Evolutionary conservation across 1,140 invertebrate species (phyloP).

Genomic region (Zaprionus tsacasi): DNA sequence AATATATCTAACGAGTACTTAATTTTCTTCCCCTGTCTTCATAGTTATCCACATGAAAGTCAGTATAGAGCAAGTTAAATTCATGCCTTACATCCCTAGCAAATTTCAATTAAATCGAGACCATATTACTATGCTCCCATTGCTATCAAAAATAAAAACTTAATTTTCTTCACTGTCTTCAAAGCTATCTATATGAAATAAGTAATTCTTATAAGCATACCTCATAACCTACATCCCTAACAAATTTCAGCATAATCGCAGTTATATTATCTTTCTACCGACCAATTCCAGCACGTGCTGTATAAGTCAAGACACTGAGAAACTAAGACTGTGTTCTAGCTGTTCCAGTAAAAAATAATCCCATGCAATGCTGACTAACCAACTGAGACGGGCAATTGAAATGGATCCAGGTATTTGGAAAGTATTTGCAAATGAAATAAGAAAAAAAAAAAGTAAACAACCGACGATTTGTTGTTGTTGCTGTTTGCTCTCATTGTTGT

Average conservation of each 20-base stretch:
- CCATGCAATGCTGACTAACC: constrained; percentile 50
- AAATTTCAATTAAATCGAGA: too few species aligned
- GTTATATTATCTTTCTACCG: background rate
- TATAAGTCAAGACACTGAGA: background rate
- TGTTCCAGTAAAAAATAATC: constrained; percentile 23
- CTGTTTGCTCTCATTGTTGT: constrained; percentile 29
- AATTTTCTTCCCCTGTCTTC: too few species aligned
- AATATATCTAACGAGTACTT: too few species aligned
- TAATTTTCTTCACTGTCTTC: background rate
- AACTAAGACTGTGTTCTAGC: constrained; percentile 51
- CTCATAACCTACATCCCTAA: background rate
- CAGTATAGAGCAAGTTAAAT: too few species aligned
- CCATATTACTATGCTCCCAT: too few species aligned
- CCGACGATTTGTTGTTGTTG: constrained; percentile 30
- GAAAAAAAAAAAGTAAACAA: constrained; percentile 10
- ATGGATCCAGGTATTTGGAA: constrained; percentile 65
- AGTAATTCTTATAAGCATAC: background rate
- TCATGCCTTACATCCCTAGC: too few species aligned
- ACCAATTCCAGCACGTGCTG: constrained; percentile 47
- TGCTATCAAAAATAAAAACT: too few species aligned
- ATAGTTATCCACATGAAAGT: too few species aligned
- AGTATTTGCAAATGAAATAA: constrained; percentile 47
- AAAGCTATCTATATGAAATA: background rate
- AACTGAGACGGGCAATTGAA: constrained; percentile 55
- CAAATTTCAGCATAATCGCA: background rate